phyloP scores from a whole-genome alignment of 2,113 vertebrate genomes.

The Naja naja region DNA sequence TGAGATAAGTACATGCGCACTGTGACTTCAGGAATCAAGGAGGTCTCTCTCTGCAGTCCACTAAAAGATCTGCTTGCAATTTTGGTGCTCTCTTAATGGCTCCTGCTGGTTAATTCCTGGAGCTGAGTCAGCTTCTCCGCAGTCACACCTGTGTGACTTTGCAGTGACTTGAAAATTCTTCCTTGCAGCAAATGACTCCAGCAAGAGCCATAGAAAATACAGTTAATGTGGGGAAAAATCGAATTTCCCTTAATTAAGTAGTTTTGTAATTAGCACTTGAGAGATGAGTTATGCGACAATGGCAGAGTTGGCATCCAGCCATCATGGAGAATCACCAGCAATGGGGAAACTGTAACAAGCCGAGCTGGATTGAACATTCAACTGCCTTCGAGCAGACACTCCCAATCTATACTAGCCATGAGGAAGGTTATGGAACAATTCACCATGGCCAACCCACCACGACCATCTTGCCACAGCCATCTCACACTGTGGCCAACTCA shows the following conservation, averaged over 20 bases:
- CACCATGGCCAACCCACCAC: not conserved
- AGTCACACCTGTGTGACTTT: constrained; percentile 67
- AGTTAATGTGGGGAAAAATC: constrained; percentile 72
- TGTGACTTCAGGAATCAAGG: not conserved
- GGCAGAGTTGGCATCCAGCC: constrained; percentile 56
- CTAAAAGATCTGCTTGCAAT: not conserved
- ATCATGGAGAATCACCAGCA: constrained; percentile 8
- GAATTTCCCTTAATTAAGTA: constrained; percentile 78
- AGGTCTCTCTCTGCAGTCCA: not conserved
- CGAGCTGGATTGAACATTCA: not conserved
- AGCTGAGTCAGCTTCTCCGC: constrained; percentile 42
- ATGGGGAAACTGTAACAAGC: constrained; percentile 12
- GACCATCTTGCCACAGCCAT: not conserved
- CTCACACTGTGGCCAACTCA: not conserved
- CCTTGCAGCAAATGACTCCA: constrained; percentile 74
- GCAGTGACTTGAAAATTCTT: constrained; percentile 41
- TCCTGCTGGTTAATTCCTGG: constrained; percentile 28
- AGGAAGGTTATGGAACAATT: not conserved
- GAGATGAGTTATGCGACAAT: constrained; percentile 68
- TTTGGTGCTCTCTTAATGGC: not conserved
- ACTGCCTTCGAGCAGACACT: not conserved
- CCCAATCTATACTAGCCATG: no score
- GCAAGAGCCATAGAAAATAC: constrained; percentile 78
- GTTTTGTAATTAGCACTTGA: constrained; percentile 77
- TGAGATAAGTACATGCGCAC: not conserved